A percentile compares a stretch with the other conserved stretches of the same genome.
Conservation (phyloP, 2,113 vertebrate species). For the Nibea coibor region DNA sequence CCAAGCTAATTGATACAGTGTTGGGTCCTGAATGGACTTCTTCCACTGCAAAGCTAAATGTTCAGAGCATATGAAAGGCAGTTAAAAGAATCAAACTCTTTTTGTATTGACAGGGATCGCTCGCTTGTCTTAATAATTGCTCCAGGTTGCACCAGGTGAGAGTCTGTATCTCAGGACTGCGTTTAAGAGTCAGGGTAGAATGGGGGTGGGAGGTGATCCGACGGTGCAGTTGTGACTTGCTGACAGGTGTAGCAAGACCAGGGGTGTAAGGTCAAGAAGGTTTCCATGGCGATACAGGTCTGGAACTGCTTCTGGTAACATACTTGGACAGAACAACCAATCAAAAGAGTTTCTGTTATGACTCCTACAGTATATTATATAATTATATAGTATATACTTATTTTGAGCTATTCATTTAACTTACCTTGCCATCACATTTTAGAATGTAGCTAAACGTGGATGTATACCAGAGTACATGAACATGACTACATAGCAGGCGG, state of each 20-base stretch:
- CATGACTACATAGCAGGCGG: no score
- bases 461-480: no score
- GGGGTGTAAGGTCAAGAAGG: constrained; percentile 55
- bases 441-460: no score
- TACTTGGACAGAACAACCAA: not conserved
- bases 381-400: no score
- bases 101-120: not conserved
- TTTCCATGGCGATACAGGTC: constrained; percentile 50
- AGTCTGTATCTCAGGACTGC: constrained; percentile 13
- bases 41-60: not conserved
- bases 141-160: constrained; percentile 2
- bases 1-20: not conserved
- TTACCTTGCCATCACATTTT: no score
- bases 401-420: no score
- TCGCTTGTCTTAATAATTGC: not conserved
- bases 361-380: not conserved
- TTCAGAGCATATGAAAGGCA: not conserved
- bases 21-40: not conserved
- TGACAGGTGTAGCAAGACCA: constrained; percentile 73
- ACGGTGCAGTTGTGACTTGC: constrained; percentile 67
- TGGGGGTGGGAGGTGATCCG: constrained; percentile 19
- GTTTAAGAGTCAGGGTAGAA: constrained; percentile 27
- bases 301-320: constrained; percentile 32
- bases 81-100: not conserved
- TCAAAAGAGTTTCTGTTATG: not conserved